Base-by-base conservation (phyloP, 2,113 vertebrate species). In the Elachura formosa region DNA sequence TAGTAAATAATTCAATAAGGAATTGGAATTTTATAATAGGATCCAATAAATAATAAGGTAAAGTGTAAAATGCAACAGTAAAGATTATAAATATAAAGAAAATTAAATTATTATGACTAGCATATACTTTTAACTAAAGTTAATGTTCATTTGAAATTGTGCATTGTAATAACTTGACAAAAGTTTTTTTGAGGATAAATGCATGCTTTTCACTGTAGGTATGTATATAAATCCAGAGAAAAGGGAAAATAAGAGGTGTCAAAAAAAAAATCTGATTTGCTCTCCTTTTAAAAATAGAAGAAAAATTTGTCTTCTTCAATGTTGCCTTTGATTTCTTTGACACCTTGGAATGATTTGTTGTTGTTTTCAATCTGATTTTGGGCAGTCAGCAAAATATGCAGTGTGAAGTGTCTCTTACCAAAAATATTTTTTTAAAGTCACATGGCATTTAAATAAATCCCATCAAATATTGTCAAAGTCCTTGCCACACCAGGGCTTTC, bases 1-100 rank as follows among this genome's bases (percentile, higher is more conserved):
- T 95, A 91, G 51, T 76, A 97, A 96, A 95, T 96, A 97, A 96
- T 97, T 45, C 86, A 95, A 93, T 97, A 96, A 96, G 90, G 71
- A 64, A 81, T 12, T 94, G 81, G 55, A 96, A 95, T 89, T 95
- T 96, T 40, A 94, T 97, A 96, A 90, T 28, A 59, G 18, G 89
- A 69, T 77, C 59, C 77, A 94, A 93, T 95, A 97, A 97, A 97
- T 97, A 94, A 95, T 87, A 87, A 67, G 48, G 38, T 87, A 94
- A 97, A 95, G 51, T 94, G 59, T 97, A 80, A 97, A 97, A 95
- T 89, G 34, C 46, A 84, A 64, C 89, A 96, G 95, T 94, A 96
- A 97, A 97, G 96, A 93, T 89, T 38, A 94, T 97, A 88, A 76
- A 91, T 96, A 92, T 86, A 87, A 97, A 97, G 97, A 94, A 58